Evolutionary conservation across 1,140 invertebrate species (phyloP), one percentile per base, ranked within the genome.

Genomic region (Oscheius sp.): DNA sequence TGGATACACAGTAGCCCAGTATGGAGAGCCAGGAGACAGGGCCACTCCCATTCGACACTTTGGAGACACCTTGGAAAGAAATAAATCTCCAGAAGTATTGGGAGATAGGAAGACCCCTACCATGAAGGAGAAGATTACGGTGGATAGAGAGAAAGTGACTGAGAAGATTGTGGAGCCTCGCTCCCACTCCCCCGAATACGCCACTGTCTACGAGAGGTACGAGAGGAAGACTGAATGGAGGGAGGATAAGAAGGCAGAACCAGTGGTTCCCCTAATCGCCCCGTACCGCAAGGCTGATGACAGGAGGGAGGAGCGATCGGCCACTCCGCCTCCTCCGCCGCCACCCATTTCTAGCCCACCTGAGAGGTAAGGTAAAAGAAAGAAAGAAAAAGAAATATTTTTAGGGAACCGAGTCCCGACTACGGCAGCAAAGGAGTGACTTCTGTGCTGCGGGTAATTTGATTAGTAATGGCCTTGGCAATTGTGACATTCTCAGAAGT

Each of bases 1-100:
- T 32, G 72, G 72, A 29, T 74, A 74, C 46, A 74, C 72, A 49
- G 72, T 74, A 28, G 72, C 72, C 31, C 64, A 67, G 28, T 74
- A 74, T 38, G 72, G 72, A 36, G 64, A 67, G 20, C 46, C 38
- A 29, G 45, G 46, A 26, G 23, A 20, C 28, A 26, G 64, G 10
- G 29, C 64, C 1, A 69, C 67, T 18, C 52, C 49, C 23, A 61
- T 18, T 34, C 29, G 69, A 35, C 59, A 71, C n/a, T 71, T 71
- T 38, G 69, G 69, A 49, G 69, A 71, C 61, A 71, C 69, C 1
- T 31, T 71, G 15, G 69, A 71, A 18, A 62, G 58, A n/a, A n/a
- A n/a, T n/a, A n/a, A n/a, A n/a, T n/a, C n/a, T n/a, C n/a, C n/a
- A n/a, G n/a, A n/a, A n/a, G n/a, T n/a, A n/a, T n/a, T n/a, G n/a